Conservation (phyloP, 2,797 vertebrate species). For the Paguma larvata region DNA sequence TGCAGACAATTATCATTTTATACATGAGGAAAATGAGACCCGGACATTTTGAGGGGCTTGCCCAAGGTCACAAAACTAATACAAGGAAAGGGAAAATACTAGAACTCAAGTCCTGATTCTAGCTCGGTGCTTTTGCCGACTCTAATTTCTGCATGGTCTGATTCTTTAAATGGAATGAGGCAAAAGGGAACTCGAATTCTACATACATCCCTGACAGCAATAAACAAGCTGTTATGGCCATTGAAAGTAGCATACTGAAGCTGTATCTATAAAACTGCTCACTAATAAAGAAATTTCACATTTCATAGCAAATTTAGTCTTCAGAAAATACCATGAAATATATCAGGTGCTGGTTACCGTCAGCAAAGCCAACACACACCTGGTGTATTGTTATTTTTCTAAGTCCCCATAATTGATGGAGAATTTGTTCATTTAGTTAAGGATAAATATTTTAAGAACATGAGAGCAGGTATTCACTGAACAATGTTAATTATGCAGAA, state of each 20-base stretch:
- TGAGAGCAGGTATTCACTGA: neutral
- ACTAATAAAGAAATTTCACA: slow-evolving; percentile 22
- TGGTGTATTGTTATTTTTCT: neutral
- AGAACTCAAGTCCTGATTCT: neutral
- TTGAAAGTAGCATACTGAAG: slow-evolving; percentile 25
- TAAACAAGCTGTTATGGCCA: neutral
- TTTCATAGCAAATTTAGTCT: slow-evolving; percentile 8
- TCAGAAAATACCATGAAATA: slow-evolving; percentile 48
- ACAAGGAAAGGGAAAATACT: neutral
- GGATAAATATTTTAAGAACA: slow-evolving; percentile 51
- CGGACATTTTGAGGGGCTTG: neutral
- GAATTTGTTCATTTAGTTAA: slow-evolving; percentile 56
- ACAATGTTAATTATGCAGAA: neutral
- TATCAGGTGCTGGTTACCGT: neutral
- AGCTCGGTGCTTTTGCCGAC: neutral
- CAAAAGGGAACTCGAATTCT: neutral
- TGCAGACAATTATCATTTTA: slow-evolving; percentile 35
- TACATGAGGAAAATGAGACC: neutral
- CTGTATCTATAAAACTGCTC: slow-evolving; percentile 19
- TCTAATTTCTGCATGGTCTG: neutral
- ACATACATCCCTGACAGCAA: neutral
- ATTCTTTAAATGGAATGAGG: neutral
- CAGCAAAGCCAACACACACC: neutral
- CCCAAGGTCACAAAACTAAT: slow-evolving; percentile 37
- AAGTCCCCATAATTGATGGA: neutral